Evolutionary conservation across 2,797 vertebrate genomes (phyloP), one percentile per base, ranked within the genome.

Genomic region (Australoheros facetus): DNA sequence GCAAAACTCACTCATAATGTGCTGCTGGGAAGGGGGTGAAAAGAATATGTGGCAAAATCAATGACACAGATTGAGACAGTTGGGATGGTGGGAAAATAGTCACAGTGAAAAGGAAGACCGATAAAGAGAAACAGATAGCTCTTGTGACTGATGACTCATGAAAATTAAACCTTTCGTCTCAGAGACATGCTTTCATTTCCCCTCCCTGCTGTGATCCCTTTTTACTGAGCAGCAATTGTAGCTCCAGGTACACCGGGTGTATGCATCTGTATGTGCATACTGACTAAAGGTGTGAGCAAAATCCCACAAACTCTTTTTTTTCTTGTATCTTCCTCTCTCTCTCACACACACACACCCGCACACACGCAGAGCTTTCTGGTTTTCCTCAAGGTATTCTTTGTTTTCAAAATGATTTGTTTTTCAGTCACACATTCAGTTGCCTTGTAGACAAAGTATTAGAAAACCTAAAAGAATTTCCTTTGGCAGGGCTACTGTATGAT

Each of bases 81-180:
- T 80, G 70, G 76, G 75, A 19, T 39, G 72, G 19, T 34, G 59
- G 28, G 56, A 51, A 76, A 64, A 30, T 42, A 79, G 48, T 59
- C 56, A 66, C 5, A 39, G 66, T 75, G 78, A 59, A 77, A 32
- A n/a, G 42, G 39, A 30, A 62, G 74, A 77, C n/a, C 56, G 37
- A 81, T 66, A 64, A 28, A 70, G 34, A 80, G 74, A 83, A 82
- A 80, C 56, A 82, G 69, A 88, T 86, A 92, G 88, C 82, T 82
- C 87, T 26, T 87, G 73, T 79, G 89, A 87, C 88, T 87, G 85
- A 90, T 84, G 84, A 88, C 75, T 89, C 82, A 48, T 90, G 85
- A 89, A 94, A 94, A 94, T 93, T 88, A 88, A 92, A 87, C 77
- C 85, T 89, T 86, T 89, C 87, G 91, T 91, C 86, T 89, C 73